Evolutionary conservation across 2,113 vertebrate species (phyloP), one percentile per base, ranked within the genome.

Genomic region (Rissa tridactyla): DNA sequence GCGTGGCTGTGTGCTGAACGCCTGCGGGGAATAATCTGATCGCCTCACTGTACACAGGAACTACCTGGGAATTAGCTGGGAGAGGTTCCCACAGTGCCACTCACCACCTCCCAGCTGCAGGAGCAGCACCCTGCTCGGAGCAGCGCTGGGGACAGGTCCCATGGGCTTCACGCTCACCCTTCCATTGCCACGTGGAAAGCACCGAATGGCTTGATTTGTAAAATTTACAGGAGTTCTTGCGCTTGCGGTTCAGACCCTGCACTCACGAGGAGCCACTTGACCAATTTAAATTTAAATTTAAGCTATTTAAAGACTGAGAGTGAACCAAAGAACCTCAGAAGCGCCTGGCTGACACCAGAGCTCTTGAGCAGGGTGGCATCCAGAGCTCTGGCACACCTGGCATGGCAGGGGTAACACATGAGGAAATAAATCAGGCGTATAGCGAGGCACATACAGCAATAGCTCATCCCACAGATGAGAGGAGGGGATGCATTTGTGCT

Each of bases 1-100:
- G n/a, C 0, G 0, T 20, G 47, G 21, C 42, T 68, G 38, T 2
- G 32, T 16, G 49, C 68, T 23, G 55, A 38, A 25, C 0, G 15
- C 79, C 75, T 34, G 36, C 2, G 4, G 49, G 73, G 29, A 55
- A n/a, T 10, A 22, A 15, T 4, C 58, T 6, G 4, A 60, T n/a
- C n/a, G 34, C 32, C n/a, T 3, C 46, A 19, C 12, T 1, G 25
- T 16, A 18, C 18, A 60, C 58, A 55, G 78, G 78, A 94, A 52
- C 55, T 23, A 60, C 10, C 72, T 11, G 46, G 38, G 29, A 81
- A 29, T 11, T 9, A 8, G 13, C n/a, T 77, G 81, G 20, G 64
- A n/a, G 32, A 62, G 60, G 23, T 13, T 76, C 57, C 70, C 66
- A 47, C 62, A 14, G 46, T 5, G 47, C 55, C 61, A 27, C 47